Base-by-base conservation (phyloP, 1,140 invertebrate genomes). In the Hylaeus volcanicus region DNA sequence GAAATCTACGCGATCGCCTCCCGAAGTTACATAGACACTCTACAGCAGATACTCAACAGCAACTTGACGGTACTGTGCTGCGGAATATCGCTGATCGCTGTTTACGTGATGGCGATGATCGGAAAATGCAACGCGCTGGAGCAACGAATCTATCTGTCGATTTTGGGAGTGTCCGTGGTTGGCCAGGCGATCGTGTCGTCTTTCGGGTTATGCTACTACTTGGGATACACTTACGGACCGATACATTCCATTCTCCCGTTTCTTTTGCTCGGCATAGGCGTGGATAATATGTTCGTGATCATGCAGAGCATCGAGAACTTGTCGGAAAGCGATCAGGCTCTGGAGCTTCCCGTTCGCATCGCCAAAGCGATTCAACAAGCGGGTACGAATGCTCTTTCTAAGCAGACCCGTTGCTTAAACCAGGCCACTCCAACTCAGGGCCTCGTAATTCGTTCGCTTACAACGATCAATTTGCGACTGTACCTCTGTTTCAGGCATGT, bases 201-300 rank as follows among this genome's bases (percentile, higher is more conserved):
- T 0, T 95, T 94, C 84, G 95, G 95, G 26, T 5, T 95, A 1
- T 95, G 94, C 69, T 94, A 93, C 66, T 92, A 93, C 26, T 89
- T 94, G 81, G 94, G 94, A 11, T 92, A 94, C 61, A 91, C 92
- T 4, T 95, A 95, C 83, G 94, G 94, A 8, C 94, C 94, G 41
- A 91, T 95, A 48, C 94, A 95, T 89, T 93, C 94, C 6, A 93
- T 95, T 45, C 90, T 95, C 80, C 95, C 95, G 37, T 95, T 95
- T 86, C 81, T 95, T 3, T 84, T 95, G 3, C 89, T 95, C 14
- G 95, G 95, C 74, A 92, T 94, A 73, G 94, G 94, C 2, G 94
- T 95, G 85, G 93, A 95, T 85, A 92, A 95, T 82, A 92, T 94
- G 92, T 92, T 95, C 86, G 93, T 95, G 78, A 91, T 95, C 75